Base-by-base conservation (phyloP, 2,797 vertebrate species). In the Nyctibius grandis region DNA sequence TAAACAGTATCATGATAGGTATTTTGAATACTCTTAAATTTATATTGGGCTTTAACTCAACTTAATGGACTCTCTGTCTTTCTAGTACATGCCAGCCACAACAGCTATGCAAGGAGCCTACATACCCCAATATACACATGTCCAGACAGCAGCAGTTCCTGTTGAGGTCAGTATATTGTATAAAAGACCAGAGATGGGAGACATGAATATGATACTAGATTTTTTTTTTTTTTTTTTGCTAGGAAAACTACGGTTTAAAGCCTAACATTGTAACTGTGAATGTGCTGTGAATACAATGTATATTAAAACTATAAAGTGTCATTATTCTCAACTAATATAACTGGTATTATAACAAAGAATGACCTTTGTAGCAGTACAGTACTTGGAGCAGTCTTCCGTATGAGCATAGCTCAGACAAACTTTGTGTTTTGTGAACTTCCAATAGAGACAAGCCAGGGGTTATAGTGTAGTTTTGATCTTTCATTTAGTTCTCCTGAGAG, bases 81-180 rank as follows among this genome's bases (percentile, higher is more conserved):
- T 98, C 57, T 96, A 99, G 99, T 99, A 99, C 97, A 99, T 99
- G 98, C 98, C 99, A 85, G 98, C 99, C 50, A 99, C 98, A 85
- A 98, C 99, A 97, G 98, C 99, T 98, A 98, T 99, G 98, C 99
- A 99, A 98, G 99, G 99, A 97, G 98, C 99, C 72, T 99, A 99
- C 88, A 98, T 99, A 96, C 99, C 99, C 59, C 99, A 99, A 94
- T 99, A 99, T 67, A 97, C 99, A 95, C 99, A 99, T 86, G 98
- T 99, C 98, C 99, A 99, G 97, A 98, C 99, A 40, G 96, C 99
- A 59, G 94, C 98, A 4, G 98, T 99, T 97, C 98, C 99, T 61
- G 98, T 99, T 79, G 99, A 99, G 99, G 99, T 99, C 92, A 89
- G 98, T 98, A 94, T 61, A 61, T 65, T 67, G 70, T 72, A 9